Base-by-base conservation (phyloP, 64 coral and sea anemone species). In the Anthopleura sola region DNA sequence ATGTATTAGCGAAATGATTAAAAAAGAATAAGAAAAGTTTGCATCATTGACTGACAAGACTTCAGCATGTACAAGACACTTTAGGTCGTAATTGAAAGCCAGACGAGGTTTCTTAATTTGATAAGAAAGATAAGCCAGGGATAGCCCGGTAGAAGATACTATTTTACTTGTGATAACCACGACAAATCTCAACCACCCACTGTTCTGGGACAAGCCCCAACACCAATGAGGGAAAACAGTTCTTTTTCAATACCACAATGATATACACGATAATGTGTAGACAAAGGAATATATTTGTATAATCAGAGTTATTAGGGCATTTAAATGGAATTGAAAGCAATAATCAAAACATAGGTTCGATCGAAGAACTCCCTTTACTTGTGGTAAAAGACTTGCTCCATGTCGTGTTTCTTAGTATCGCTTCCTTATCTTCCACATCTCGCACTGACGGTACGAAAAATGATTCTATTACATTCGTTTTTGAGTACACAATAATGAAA, bases 221-320 rank as follows among this genome's bases (percentile, higher is more conserved):
- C 11, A 66, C 23, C n/a, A 66, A 11, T 66, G 24, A 66, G n/a
- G n/a, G n/a, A 66, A 9, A 66, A 32, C 28, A n/a, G 66, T 71
- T 36, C 58, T 71, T 71, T 33, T 34, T 33, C 34, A 36, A 32
- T n/a, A 1, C 66, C 66, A 12, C 66, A 71, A 15, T 71, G 29
- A 71, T 16, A 10, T 68, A 71, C 26, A 71, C n/a, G 14, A 15
- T 71, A 28, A 34, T 66, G 66, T 32, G 66, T 71, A 71, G 66
- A 71, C 29, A 71, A 71, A 71, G 66, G 66, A 71, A 71, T 1
- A 62, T 29, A 71, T 71, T 71, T 71, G 66, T 71, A 71, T 71
- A 33, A 71, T 71, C 66, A 32, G 13, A 71, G 29, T 71, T 71
- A 71, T 71, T 28, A 32, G 12, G 29, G 28, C 26, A 32, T 71